Evolutionary conservation across 2,888 invertebrate genomes (phyloP).

Genomic region (Laspeyria flexula): DNA sequence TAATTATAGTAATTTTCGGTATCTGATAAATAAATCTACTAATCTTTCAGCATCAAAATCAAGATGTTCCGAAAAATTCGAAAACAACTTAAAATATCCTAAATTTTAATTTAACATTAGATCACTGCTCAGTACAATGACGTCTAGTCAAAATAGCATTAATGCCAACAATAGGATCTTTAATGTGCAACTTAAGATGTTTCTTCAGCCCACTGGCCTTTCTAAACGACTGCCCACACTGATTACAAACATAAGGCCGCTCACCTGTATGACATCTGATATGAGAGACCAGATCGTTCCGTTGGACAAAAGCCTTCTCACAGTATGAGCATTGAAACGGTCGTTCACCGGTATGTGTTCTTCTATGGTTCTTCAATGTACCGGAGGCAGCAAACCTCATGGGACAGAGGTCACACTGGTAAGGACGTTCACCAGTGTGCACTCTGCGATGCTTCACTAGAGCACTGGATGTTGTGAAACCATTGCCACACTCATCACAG

Average conservation of each 20-base stretch:
- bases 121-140: constrained; percentile 32
- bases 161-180: constrained; percentile 27
- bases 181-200: constrained; percentile 77
- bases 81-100: too few species aligned
- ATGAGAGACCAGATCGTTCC: constrained; percentile 85
- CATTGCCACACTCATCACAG: constrained; percentile 83
- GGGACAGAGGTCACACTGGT: constrained; percentile 85
- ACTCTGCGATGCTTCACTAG: constrained; percentile 85
- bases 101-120: not conserved
- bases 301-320: constrained; percentile 85
- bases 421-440: constrained; percentile 87
- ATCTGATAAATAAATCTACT: too few species aligned
- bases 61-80: too few species aligned
- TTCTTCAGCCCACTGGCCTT: constrained; percentile 81
- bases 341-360: constrained; percentile 87
- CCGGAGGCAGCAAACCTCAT: constrained; percentile 85
- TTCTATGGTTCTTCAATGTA: constrained; percentile 84
- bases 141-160: constrained; percentile 26
- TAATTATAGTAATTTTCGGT: not conserved
- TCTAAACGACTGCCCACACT: constrained; percentile 82
- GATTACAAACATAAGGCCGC: constrained; percentile 73
- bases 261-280: constrained; percentile 85
- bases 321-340: constrained; percentile 85
- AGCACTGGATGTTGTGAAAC: constrained; percentile 87
- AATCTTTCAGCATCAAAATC: too few species aligned